phyloP scores from a whole-genome alignment of 2,888 invertebrate genomes.

The Pyralis farinalis region DNA sequence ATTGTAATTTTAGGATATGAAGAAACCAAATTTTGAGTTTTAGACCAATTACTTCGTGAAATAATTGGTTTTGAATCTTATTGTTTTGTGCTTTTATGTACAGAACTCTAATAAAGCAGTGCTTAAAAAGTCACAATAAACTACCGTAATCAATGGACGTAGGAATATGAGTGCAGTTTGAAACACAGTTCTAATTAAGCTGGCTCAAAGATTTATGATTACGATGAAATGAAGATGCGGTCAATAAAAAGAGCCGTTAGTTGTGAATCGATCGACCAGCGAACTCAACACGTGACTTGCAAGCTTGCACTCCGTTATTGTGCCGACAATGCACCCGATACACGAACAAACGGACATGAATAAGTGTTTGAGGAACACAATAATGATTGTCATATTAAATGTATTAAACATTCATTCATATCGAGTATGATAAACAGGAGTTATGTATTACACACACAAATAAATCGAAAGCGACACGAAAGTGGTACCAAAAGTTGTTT shows the following conservation, averaged over 20 bases:
- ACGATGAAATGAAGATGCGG: neutral
- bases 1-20: too few relatives aligned
- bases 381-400: neutral
- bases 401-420: neutral
- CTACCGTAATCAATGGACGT: neutral
- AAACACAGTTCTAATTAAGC: neutral
- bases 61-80: too few relatives aligned
- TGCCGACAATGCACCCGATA: conserved; percentile 5
- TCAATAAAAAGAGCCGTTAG: conserved; percentile 1
- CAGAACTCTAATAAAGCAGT: neutral
- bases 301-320: conserved; percentile 5
- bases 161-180: neutral
- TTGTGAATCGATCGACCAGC: neutral
- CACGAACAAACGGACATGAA: neutral
- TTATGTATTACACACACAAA: too few relatives aligned
- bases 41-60: too few relatives aligned
- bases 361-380: conserved; percentile 3
- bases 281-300: conserved; percentile 3
- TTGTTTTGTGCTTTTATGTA: too few relatives aligned
- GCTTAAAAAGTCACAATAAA: neutral
- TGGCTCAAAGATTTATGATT: neutral
- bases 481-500: too few relatives aligned
- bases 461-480: too few relatives aligned
- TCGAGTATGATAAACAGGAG: neutral
- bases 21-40: too few relatives aligned